Evolutionary conservation across 2,888 invertebrate species (phyloP), one percentile per base, ranked within the genome.

Genomic region (Troides helena): DNA sequence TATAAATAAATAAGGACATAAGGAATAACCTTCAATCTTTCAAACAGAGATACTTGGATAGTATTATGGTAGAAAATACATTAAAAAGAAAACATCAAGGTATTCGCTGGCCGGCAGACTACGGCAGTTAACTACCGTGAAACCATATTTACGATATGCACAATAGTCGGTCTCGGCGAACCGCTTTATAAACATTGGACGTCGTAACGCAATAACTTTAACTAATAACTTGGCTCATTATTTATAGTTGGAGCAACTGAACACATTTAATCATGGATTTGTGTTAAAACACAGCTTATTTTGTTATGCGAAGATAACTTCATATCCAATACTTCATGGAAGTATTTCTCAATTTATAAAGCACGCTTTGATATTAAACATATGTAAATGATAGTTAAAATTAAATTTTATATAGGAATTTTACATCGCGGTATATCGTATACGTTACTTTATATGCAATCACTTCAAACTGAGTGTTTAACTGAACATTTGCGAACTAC

Each of bases 141-240:
- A 66, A 66, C 39, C 66, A 70, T 70, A 70, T 70, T 66, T 70
- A 70, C 66, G 70, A 70, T 67, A 70, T 66, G 70, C 66, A 70
- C 70, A 70, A 70, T 63, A 46, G 65, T 62, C 43, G 50, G 61
- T 69, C 64, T 68, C 36, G 36, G 69, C 59, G 62, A 43, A 70
- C 66, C 63, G 63, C 58, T 70, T 69, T 70, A 70, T 70, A 70
- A 70, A 70, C 70, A 70, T 66, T 59, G 43, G 8, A 66, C 66
- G 53, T 53, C 66, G 58, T 62, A 58, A 62, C 65, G 65, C 62
- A 66, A 65, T 65, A 66, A 66, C 62, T 65, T 65, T 58, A 62
- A 69, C 65, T 65, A 65, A 69, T 69, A 69, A 65, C 69, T 69
- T 69, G 56, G 61, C 57, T 65, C 65, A 69, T 69, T 69, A 69